A percentile compares a stretch with the other conserved stretches of the same genome.
Conservation (phyloP, 2,113 vertebrate genomes). For the Fregata magnificens region DNA sequence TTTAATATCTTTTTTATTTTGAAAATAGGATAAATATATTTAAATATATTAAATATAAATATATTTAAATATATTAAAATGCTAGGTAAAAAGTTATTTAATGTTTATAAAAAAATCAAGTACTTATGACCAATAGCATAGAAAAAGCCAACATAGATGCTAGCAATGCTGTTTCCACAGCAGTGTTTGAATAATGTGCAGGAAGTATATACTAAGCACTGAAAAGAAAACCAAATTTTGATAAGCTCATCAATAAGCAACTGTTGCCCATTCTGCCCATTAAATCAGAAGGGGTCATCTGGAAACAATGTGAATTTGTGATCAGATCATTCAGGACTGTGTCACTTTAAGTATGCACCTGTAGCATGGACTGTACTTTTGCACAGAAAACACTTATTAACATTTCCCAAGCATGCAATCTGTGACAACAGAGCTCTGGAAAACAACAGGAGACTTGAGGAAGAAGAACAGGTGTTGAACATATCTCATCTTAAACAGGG, state of each 20-base stretch:
- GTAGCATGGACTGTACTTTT: not conserved
- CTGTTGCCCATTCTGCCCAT: not conserved
- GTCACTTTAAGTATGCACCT: not conserved
- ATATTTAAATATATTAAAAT: not conserved
- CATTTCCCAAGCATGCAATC: not conserved
- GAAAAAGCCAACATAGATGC: not conserved
- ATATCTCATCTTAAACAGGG: not conserved
- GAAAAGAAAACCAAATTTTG: not conserved
- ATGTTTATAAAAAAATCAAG: not conserved
- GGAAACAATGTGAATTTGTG: not conserved
- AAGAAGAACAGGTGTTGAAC: not conserved
- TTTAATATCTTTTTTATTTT: not conserved
- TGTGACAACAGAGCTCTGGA: not conserved
- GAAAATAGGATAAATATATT: not conserved
- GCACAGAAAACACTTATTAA: not conserved
- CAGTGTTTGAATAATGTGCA: not conserved
- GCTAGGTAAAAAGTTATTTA: not conserved
- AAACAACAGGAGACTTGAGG: not conserved
- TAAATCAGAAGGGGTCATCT: not conserved
- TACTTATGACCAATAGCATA: not conserved
- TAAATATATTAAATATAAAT: too few relatives aligned
- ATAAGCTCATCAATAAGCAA: not conserved
- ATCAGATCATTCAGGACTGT: not conserved
- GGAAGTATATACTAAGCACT: not conserved
- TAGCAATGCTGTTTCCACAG: not conserved